Evolutionary conservation across 2,888 invertebrate species (phyloP).

Genomic region (Andrena flavipes): DNA sequence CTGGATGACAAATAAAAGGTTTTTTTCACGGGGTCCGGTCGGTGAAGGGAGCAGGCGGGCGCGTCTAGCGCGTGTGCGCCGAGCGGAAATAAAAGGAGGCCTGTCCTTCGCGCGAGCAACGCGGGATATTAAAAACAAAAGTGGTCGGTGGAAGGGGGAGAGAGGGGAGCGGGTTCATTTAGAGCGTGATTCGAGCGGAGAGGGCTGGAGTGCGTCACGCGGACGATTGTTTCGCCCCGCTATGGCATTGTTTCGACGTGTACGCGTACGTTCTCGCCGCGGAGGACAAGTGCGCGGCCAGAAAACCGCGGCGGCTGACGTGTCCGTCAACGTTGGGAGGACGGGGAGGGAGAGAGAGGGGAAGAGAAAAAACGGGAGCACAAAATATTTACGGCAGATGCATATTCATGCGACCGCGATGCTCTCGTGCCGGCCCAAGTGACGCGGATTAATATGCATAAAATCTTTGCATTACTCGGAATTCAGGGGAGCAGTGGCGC

Average conservation of each 20-base stretch:
- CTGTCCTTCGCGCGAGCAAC: slow-evolving; percentile 49
- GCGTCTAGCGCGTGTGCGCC: slow-evolving; percentile 23
- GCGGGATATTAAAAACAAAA: slow-evolving; percentile 69
- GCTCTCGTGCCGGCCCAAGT: slow-evolving; percentile 65
- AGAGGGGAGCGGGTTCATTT: slow-evolving; percentile 62
- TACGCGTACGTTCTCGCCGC: slow-evolving; percentile 40
- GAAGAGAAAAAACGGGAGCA: slow-evolving; percentile 13
- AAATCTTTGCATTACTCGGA: slow-evolving; percentile 73
- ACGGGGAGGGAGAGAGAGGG: not conserved
- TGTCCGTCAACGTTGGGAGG: slow-evolving; percentile 38
- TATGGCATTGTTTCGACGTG: slow-evolving; percentile 61
- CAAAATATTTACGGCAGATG: slow-evolving; percentile 76
- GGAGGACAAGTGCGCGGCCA: slow-evolving; percentile 42
- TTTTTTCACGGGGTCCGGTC: not conserved
- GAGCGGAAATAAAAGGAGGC: slow-evolving; percentile 36
- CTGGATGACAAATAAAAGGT: slow-evolving; percentile 40
- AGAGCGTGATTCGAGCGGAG: slow-evolving; percentile 50
- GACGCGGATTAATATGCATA: slow-evolving; percentile 82
- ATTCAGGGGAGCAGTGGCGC: slow-evolving; percentile 26
- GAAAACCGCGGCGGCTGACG: slow-evolving; percentile 47
- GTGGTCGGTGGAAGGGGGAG: slow-evolving; percentile 29
- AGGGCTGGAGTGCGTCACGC: slow-evolving; percentile 60
- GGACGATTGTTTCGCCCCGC: slow-evolving; percentile 51
- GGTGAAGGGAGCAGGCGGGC: not conserved
- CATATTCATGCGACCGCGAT: slow-evolving; percentile 77